Evolutionary conservation across 2,797 vertebrate genomes (phyloP).

Genomic region (Sphaeramia orbicularis): DNA sequence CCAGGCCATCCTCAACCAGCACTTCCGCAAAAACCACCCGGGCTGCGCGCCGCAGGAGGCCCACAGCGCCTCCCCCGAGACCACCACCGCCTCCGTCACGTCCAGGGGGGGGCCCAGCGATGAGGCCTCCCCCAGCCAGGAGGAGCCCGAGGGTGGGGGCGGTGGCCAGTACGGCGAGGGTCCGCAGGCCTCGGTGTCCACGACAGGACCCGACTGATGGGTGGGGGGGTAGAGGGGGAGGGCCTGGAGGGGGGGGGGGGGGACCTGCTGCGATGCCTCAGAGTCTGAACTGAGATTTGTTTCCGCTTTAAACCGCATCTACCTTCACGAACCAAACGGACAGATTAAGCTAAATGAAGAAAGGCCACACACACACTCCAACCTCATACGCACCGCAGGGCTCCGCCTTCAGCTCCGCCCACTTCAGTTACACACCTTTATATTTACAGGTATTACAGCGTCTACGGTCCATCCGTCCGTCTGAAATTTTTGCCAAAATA

Average conservation of each 20-base stretch:
- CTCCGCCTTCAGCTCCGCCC: conserved; percentile 65
- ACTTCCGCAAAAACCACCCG: conserved; percentile 99
- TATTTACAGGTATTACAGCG: conserved; percentile 60
- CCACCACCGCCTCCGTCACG: conserved; percentile 88
- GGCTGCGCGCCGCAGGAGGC: conserved; percentile 93
- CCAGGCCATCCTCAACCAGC: conserved; percentile 99
- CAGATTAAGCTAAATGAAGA: conserved; percentile 81
- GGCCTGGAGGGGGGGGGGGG: conserved; percentile 1
- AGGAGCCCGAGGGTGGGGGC: conserved; percentile 85
- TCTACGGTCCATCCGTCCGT: conserved; percentile 55
- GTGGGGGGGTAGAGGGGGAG: neutral
- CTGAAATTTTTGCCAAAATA: conserved; percentile 73
- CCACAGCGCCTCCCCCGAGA: conserved; percentile 96
- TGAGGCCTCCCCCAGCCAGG: conserved; percentile 92
- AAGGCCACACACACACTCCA: conserved; percentile 79
- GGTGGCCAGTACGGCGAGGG: conserved; percentile 85
- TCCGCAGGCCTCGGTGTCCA: conserved; percentile 94
- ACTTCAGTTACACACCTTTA: conserved; percentile 79
- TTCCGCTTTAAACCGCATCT: conserved; percentile 87
- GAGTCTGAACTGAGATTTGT: conserved; percentile 66
- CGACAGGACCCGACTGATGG: conserved; percentile 94
- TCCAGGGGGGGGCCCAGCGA: conserved; percentile 92
- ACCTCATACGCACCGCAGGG: conserved; percentile 79
- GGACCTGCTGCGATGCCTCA: conserved; percentile 20
- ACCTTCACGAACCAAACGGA: conserved; percentile 82